phyloP scores from a whole-genome alignment of 1,140 invertebrate genomes.

The Neodiprion fabricii region DNA sequence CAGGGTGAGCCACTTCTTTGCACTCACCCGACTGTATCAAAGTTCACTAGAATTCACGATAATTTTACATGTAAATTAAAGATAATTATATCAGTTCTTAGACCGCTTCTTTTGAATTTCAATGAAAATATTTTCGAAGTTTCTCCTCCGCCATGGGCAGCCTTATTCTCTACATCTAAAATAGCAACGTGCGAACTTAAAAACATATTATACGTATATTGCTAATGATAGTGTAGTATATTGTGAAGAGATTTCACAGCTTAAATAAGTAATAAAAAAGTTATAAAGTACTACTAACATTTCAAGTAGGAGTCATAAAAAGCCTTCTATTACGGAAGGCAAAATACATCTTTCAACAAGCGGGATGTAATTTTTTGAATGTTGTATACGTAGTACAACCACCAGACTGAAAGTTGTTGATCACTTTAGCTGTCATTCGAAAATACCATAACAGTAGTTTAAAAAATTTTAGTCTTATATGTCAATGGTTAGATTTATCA shows the following conservation, averaged over 20 bases:
- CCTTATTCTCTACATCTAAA: neutral
- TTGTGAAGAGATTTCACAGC: neutral
- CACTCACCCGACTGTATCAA: neutral
- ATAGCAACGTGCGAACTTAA: neutral
- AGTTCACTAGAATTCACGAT: neutral
- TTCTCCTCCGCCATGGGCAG: neutral
- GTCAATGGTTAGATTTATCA: neutral
- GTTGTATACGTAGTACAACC: neutral
- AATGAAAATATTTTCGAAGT: neutral
- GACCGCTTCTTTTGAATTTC: neutral
- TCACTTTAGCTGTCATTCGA: neutral
- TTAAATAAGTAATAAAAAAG: neutral
- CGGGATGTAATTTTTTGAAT: neutral
- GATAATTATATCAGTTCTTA: neutral
- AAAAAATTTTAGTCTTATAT: conserved; percentile 5
- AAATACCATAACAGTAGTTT: neutral
- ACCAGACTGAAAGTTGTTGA: neutral
- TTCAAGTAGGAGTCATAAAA: neutral
- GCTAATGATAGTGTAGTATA: neutral
- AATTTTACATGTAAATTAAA: neutral
- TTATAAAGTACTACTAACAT: neutral
- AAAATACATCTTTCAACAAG: neutral
- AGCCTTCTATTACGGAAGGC: neutral
- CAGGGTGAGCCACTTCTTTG: neutral
- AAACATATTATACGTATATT: neutral